These are phyloP conservation scores for Bovichtus variegatus DNA, from an alignment of 2,797 vertebrate species.

Conservation along the genomic window DNA sequence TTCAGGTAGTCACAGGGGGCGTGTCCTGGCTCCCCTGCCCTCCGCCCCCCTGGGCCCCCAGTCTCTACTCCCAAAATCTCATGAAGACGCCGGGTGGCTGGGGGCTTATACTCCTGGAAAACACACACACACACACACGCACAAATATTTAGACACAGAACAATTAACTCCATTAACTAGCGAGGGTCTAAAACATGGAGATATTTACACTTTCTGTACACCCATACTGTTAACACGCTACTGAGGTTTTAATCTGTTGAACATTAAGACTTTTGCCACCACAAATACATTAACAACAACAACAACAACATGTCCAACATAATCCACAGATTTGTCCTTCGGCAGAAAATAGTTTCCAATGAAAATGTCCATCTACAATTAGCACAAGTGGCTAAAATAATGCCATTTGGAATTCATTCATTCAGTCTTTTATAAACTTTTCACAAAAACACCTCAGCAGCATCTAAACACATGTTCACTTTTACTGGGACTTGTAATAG, in stretches of 20 bases:
- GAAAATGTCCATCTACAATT: neutral
- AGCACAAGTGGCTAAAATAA: no score
- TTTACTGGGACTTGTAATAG: no score
- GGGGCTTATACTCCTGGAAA: conserved; percentile 93
- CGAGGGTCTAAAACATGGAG: neutral
- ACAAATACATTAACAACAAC: no score
- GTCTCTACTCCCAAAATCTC: conserved; percentile 96
- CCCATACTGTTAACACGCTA: neutral
- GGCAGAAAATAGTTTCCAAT: neutral
- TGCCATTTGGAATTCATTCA: no score
- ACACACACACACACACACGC: conserved; percentile 20
- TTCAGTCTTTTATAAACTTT: neutral
- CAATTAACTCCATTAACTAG: neutral
- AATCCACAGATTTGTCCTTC: neutral
- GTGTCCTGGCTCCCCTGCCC: conserved; percentile 94
- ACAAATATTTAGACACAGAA: neutral
- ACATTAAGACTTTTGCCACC: no score
- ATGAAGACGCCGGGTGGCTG: conserved; percentile 93
- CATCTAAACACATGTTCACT: neutral
- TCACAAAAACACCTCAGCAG: neutral
- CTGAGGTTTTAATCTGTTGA: no score
- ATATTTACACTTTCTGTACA: neutral
- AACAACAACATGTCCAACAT: neutral
- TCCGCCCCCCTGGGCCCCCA: conserved; percentile 92
- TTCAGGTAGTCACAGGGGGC: conserved; percentile 96